Evolutionary conservation across 2,888 invertebrate genomes (phyloP), one percentile per base, ranked within the genome.

Genomic region (Alloplasta piceator): DNA sequence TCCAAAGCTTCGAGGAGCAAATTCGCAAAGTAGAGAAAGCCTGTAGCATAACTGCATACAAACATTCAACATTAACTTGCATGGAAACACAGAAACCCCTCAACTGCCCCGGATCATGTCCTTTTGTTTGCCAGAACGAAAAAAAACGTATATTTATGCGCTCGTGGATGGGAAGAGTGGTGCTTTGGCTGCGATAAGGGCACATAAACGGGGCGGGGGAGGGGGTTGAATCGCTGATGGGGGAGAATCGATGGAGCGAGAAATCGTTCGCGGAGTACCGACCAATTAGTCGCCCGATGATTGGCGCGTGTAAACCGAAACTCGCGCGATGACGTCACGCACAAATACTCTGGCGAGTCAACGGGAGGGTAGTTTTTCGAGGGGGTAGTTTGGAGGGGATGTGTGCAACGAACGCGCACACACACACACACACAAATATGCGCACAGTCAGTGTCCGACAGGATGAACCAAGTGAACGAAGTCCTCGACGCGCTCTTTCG

Each of bases 221-320:
- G 26, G 26, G 26, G 48, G n/a, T n/a, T 58, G 61, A 61, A 26
- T 26, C 26, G 26, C 26, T 36, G 61, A 52, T 39, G 61, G 67
- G 41, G 70, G 38, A 48, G 83, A 86, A 82, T 86, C 86, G 87
- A 87, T 86, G 85, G 85, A 85, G 86, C 85, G 86, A 84, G 84
- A 85, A 88, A 86, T 87, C 87, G 85, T 88, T 87, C 89, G 87
- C 86, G 88, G 89, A 88, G 87, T 88, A 87, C 87, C 87, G 87
- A 89, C 89, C 90, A 91, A 91, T 91, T 91, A 91, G 91, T 88
- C 86, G 86, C 86, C 85, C 88, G 90, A 91, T 90, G 90, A 91
- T 91, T 91, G 91, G 89, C 89, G 90, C 90, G 90, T 90, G 90
- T 90, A 88, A 88, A 89, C 88, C 88, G 86, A 88, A 88, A 87